These are phyloP conservation scores for Pediacus dermestoides DNA, from an alignment of 2,888 invertebrate species.

Conservation along the genomic window DNA sequence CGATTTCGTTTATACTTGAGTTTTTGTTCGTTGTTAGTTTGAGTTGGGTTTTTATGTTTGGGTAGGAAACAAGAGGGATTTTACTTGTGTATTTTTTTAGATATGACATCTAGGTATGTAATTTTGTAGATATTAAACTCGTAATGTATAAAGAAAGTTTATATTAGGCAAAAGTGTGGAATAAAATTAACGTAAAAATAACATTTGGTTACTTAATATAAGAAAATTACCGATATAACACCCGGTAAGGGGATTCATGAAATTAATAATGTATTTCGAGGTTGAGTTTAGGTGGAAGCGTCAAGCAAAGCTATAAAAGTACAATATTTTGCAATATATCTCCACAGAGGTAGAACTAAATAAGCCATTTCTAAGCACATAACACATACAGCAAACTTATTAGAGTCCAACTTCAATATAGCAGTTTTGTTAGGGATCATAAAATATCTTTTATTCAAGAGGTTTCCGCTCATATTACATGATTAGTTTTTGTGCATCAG, in stretches of 20 bases:
- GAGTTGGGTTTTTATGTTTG: too few species aligned
- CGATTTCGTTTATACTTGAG: constrained; percentile 17
- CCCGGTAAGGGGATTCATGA: constrained; percentile 10
- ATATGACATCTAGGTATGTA: too few species aligned
- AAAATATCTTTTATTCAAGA: constrained; percentile 45
- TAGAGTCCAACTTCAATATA: constrained; percentile 40
- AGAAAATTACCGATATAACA: too few species aligned
- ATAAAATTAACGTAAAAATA: too few species aligned
- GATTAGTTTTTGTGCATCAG: constrained; percentile 40
- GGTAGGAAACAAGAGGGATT: too few species aligned
- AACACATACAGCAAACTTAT: constrained; percentile 43
- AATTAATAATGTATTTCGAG: constrained; percentile 34
- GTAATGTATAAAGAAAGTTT: too few species aligned
- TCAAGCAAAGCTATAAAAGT: constrained; percentile 26
- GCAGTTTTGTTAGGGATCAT: constrained; percentile 38
- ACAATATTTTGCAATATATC: constrained; percentile 35
- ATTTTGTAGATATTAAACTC: too few species aligned
- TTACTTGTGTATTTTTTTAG: too few species aligned
- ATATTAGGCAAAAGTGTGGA: too few species aligned
- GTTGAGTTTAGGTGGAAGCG: constrained; percentile 16
- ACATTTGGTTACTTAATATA: too few species aligned
- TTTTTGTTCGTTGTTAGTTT: too few species aligned
- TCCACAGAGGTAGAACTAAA: constrained; percentile 36
- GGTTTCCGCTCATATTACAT: constrained; percentile 32
- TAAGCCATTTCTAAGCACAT: constrained; percentile 45